Conservation (phyloP, 2,113 vertebrate species). For the Poecile atricapillus region DNA sequence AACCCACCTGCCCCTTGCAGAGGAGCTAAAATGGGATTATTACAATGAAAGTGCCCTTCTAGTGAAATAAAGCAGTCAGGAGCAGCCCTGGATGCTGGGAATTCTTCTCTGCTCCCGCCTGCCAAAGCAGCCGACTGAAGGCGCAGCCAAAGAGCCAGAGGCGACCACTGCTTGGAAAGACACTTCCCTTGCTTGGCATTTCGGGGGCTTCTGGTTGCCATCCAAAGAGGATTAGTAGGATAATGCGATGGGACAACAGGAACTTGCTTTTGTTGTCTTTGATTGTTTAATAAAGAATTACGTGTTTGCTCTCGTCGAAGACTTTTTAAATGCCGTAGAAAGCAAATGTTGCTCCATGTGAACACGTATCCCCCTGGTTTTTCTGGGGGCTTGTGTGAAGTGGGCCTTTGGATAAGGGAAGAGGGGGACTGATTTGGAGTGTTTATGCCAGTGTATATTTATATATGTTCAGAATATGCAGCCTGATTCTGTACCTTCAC, state of each 20-base stretch:
- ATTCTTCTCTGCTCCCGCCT: neutral
- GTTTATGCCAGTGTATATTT: neutral
- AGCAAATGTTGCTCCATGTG: neutral
- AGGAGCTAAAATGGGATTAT: neutral
- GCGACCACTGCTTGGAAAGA: conserved; percentile 27
- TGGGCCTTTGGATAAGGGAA: neutral
- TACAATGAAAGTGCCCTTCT: neutral
- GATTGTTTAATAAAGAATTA: conserved; percentile 50
- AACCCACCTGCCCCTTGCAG: neutral
- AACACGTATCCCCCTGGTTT: neutral
- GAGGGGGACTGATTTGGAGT: neutral
- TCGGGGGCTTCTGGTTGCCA: conserved; percentile 12
- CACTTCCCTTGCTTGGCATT: conserved; percentile 13
- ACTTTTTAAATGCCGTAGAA: neutral
- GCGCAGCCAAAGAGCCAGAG: conserved; percentile 51
- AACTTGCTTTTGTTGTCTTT: conserved; percentile 49
- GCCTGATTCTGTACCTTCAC: neutral
- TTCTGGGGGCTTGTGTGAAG: neutral
- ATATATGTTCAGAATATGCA: neutral
- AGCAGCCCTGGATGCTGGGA: neutral
- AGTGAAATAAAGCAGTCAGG: neutral
- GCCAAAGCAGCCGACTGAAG: neutral
- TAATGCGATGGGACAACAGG: conserved; percentile 40
- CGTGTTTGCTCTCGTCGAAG: neutral
- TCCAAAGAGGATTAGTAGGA: conserved; percentile 48